Conservation (phyloP, 2,888 invertebrate genomes). For the Idaea straminata region DNA sequence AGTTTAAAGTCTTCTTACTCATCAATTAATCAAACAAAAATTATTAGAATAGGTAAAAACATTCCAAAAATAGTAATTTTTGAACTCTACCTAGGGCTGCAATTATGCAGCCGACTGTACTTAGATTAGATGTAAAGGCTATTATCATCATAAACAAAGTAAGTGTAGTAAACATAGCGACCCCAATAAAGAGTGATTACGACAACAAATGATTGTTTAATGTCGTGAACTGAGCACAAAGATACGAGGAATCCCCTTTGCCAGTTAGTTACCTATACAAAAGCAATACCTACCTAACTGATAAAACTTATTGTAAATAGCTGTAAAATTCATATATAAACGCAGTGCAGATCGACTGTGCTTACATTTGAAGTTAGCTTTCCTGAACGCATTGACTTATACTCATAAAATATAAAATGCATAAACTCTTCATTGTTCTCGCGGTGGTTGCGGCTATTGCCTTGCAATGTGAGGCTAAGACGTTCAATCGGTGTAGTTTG, state of each 20-base stretch:
- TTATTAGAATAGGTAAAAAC: too few relatives aligned
- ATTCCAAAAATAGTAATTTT: too few relatives aligned
- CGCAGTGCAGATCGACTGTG: neutral
- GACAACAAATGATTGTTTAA: neutral
- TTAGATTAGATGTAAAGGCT: too few relatives aligned
- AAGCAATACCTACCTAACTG: neutral
- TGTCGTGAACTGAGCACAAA: slow-evolving; percentile 6
- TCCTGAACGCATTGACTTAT: neutral
- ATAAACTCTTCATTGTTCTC: slow-evolving; percentile 20
- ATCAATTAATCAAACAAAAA: too few relatives aligned
- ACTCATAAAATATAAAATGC: slow-evolving; percentile 23
- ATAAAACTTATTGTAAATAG: slow-evolving; percentile 5
- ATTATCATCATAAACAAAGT: too few relatives aligned
- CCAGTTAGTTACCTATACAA: slow-evolving; percentile 4
- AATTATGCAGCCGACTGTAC: too few relatives aligned
- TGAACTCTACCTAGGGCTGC: too few relatives aligned
- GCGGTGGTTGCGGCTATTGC: slow-evolving; percentile 21
- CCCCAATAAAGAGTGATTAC: neutral
- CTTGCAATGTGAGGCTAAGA: slow-evolving; percentile 31
- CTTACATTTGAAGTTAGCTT: neutral
- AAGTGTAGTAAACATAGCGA: slow-evolving; percentile 2
- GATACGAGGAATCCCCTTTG: slow-evolving; percentile 22
- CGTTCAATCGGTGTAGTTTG: slow-evolving; percentile 44
- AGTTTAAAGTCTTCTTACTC: too few relatives aligned
- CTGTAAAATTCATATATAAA: neutral